Conservation (phyloP, 1,140 invertebrate species). For the Sweltsa coloradensis region DNA sequence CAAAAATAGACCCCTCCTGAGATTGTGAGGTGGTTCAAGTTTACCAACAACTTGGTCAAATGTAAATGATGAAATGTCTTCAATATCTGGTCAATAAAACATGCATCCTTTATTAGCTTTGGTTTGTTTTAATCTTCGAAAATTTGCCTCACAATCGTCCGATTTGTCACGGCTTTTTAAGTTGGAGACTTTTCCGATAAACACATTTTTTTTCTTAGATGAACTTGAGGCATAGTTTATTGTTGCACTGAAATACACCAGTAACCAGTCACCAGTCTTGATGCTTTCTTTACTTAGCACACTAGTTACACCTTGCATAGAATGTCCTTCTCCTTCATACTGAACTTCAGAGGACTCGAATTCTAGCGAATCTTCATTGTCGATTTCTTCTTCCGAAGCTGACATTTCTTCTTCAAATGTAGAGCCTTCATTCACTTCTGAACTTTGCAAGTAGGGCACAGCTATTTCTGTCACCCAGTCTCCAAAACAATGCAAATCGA, state of each 20-base stretch:
- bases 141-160: not conserved
- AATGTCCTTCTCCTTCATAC: not conserved
- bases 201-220: not conserved
- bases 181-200: not conserved
- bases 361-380: too few relatives aligned
- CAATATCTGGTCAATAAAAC: not conserved
- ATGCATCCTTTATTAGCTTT: not conserved
- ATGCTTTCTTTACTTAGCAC: not conserved
- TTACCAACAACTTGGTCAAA: conserved; percentile 2
- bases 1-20: not conserved
- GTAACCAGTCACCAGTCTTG: not conserved
- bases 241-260: not conserved
- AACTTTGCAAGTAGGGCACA: conserved; percentile 10
- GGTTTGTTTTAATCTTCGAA: not conserved
- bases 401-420: not conserved
- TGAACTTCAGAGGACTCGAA: not conserved
- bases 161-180: not conserved
- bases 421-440: conserved; percentile 9
- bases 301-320: not conserved
- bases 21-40: not conserved
- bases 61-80: not conserved
- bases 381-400: not conserved
- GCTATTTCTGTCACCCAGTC: conserved; percentile 18
- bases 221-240: not conserved
- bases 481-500: conserved; percentile 17